These are phyloP conservation scores for Jordanella pulchra DNA, from an alignment of 2,797 vertebrate species.

Conservation along the genomic window DNA sequence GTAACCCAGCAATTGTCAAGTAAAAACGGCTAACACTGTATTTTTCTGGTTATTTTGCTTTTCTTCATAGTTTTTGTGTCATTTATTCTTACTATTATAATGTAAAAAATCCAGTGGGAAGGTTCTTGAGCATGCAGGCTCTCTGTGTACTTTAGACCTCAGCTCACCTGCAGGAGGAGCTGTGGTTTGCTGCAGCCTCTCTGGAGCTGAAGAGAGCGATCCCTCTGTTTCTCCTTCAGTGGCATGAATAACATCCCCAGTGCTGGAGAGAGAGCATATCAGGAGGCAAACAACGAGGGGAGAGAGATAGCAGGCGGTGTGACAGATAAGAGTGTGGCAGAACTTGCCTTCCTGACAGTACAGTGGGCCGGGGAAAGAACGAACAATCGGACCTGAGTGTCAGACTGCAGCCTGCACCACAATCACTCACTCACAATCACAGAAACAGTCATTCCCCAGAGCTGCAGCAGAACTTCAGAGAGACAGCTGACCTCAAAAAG, in stretches of 20 bases:
- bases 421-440: slow-evolving; percentile 29
- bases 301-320: slow-evolving; percentile 75
- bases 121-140: slow-evolving; percentile 23
- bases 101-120: slow-evolving; percentile 25
- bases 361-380: slow-evolving; percentile 69
- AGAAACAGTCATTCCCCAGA: slow-evolving; percentile 52
- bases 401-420: slow-evolving; percentile 63
- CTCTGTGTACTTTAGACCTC: slow-evolving; percentile 36
- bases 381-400: slow-evolving; percentile 75
- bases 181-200: slow-evolving; percentile 74
- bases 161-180: slow-evolving; percentile 85
- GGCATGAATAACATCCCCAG: slow-evolving; percentile 70
- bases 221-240: slow-evolving; percentile 76
- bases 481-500: slow-evolving; percentile 67
- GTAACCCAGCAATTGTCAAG: slow-evolving; percentile 30
- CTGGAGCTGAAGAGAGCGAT: slow-evolving; percentile 67
- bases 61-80: slow-evolving; percentile 17
- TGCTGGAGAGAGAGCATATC: slow-evolving; percentile 72
- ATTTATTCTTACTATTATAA: slow-evolving; percentile 18
- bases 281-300: slow-evolving; percentile 66
- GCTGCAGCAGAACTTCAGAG: slow-evolving; percentile 65
- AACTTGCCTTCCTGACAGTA: slow-evolving; percentile 74
- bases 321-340: slow-evolving; percentile 77
- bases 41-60: slow-evolving; percentile 21
- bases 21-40: slow-evolving; percentile 2